Conservation (phyloP, 2,113 vertebrate species). For the Rostratula benghalensis region DNA sequence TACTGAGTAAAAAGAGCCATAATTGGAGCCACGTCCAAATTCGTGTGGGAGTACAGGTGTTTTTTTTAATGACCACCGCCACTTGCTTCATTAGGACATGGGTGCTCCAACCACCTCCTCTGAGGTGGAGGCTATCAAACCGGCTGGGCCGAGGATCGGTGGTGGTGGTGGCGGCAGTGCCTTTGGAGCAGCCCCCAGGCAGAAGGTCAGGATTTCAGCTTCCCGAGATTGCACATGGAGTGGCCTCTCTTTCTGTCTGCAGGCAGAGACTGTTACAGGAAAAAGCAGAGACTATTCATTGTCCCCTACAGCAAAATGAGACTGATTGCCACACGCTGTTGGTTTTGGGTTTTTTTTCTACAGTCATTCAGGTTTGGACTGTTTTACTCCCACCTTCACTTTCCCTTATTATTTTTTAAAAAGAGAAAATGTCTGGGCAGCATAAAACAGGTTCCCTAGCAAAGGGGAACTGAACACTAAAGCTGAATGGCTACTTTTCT, state of each 20-base stretch:
- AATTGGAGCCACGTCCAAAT: not conserved
- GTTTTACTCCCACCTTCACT: not conserved
- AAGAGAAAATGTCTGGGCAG: not conserved
- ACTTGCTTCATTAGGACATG: not conserved
- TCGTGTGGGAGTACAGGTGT: not conserved
- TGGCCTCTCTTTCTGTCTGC: not conserved
- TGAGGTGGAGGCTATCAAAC: not conserved
- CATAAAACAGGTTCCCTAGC: not conserved
- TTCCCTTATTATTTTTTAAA: not conserved
- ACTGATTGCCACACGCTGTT: not conserved
- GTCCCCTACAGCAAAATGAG: not conserved
- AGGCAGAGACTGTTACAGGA: not conserved
- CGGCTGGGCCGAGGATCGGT: not conserved
- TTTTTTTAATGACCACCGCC: not conserved
- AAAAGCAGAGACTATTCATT: not conserved
- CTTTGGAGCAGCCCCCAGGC: not conserved
- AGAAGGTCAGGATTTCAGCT: not conserved
- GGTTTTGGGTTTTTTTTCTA: too few species aligned
- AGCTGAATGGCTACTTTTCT: not conserved
- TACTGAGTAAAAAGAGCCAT: not conserved
- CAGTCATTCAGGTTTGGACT: not conserved
- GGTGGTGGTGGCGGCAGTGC: not conserved
- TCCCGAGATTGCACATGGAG: not conserved
- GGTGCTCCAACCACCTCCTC: not conserved
- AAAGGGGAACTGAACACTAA: not conserved